phyloP scores from a whole-genome alignment of 2,888 invertebrate genomes.

The Steinernema hermaphroditum region DNA sequence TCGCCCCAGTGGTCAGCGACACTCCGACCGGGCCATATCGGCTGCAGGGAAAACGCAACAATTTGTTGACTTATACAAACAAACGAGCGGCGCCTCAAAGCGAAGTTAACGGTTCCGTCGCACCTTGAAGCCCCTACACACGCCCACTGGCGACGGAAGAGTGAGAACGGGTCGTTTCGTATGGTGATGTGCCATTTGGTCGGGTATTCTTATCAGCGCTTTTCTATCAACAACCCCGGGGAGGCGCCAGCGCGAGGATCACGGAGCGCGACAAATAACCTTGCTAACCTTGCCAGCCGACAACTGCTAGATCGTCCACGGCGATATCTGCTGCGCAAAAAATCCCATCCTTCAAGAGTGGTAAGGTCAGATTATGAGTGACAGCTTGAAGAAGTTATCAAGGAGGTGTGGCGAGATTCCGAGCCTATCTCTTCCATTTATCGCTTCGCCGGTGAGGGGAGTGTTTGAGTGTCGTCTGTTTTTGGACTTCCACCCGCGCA shows the following conservation, averaged over 20 bases:
- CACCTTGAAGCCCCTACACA: neutral
- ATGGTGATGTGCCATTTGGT: constrained; percentile 24
- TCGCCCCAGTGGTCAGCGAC: too few species aligned
- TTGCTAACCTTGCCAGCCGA: constrained; percentile 23
- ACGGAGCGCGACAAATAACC: constrained; percentile 26
- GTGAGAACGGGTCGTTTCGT: neutral
- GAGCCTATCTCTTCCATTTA: neutral
- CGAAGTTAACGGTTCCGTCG: neutral
- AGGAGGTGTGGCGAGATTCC: constrained; percentile 17
- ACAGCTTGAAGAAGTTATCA: constrained; percentile 14
- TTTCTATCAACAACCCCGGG: constrained; percentile 28
- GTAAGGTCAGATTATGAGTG: constrained; percentile 28
- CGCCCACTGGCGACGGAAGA: neutral
- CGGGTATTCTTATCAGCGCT: constrained; percentile 25
- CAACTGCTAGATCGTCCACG: constrained; percentile 19
- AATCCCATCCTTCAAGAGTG: constrained; percentile 20
- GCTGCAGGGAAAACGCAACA: constrained; percentile 1
- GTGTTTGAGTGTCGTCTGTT: neutral
- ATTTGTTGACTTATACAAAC: constrained; percentile 17
- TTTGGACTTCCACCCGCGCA: neutral
- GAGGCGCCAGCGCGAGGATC: constrained; percentile 27
- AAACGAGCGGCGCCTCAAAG: constrained; percentile 25
- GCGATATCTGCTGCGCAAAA: constrained; percentile 28
- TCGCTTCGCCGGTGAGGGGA: neutral
- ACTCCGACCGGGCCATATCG: too few species aligned